Percentiles rank a stretch among this genome's conserved stretches.
Conservation (phyloP, 2,888 invertebrate genomes). For the Hemithea aestivaria region DNA sequence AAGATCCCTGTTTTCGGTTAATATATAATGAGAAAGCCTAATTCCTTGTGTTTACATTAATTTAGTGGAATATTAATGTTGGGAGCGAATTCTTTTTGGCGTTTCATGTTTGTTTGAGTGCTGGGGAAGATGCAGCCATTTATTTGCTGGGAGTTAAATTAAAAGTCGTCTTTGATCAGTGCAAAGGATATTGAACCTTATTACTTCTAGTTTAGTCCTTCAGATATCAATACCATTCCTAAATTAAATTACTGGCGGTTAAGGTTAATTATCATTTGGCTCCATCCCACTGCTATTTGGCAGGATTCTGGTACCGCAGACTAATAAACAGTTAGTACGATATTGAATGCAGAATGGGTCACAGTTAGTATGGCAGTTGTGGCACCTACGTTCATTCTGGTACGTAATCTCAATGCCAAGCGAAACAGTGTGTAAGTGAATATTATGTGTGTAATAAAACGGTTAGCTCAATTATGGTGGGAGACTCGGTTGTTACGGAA, state of each 20-base stretch:
- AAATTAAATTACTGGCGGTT: slow-evolving; percentile 10
- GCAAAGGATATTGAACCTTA: slow-evolving; percentile 9
- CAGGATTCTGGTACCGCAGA: slow-evolving; percentile 11
- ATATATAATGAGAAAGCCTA: slow-evolving; percentile 69
- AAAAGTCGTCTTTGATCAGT: slow-evolving; percentile 15
- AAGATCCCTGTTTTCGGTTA: slow-evolving; percentile 61
- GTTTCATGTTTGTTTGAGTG: slow-evolving; percentile 20
- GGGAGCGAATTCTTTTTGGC: slow-evolving; percentile 10
- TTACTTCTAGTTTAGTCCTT: no score
- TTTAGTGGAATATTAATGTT: slow-evolving; percentile 54
- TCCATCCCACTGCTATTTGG: slow-evolving; percentile 15
- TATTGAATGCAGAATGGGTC: slow-evolving; percentile 1
- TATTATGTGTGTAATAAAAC: slow-evolving; percentile 14
- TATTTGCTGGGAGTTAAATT: slow-evolving; percentile 16
- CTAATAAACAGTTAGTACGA: slow-evolving; percentile 10
- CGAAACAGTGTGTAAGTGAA: slow-evolving; percentile 12
- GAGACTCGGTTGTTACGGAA: no score
- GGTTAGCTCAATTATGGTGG: slow-evolving; percentile 2
- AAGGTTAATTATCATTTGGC: slow-evolving; percentile 18
- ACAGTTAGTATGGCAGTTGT: slow-evolving; percentile 5
- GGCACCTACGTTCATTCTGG: slow-evolving; percentile 7
- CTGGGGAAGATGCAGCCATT: slow-evolving; percentile 4
- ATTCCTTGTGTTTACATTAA: slow-evolving; percentile 69
- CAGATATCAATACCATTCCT: neutral
- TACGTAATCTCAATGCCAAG: slow-evolving; percentile 25